These are phyloP conservation scores for Thunnus maccoyii DNA, from an alignment of 2,113 vertebrate species.

Conservation along the genomic window DNA sequence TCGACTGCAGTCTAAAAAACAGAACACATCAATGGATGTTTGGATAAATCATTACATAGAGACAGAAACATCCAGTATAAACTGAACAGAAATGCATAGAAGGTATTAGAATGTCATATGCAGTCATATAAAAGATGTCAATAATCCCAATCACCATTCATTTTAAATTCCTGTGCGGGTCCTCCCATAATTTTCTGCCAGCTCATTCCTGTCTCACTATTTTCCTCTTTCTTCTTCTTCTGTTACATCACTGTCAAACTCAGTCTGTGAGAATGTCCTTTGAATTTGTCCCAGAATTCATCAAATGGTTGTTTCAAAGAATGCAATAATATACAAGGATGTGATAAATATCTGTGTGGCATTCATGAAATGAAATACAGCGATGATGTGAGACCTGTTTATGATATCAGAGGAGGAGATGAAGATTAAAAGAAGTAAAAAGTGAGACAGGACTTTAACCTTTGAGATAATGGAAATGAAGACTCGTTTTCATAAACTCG, in stretches of 20 bases:
- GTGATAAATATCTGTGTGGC: slow-evolving; percentile 14
- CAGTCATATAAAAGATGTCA: background rate
- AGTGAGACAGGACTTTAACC: slow-evolving; percentile 5
- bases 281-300: slow-evolving; percentile 8
- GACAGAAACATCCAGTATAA: slow-evolving; percentile 6
- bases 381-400: slow-evolving; percentile 7
- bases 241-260: background rate
- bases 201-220: background rate
- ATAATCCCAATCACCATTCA: slow-evolving; percentile 12
- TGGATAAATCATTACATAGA: background rate
- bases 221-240: background rate
- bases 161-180: background rate
- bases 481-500: background rate
- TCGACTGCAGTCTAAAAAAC: slow-evolving; percentile 49
- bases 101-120: background rate
- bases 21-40: slow-evolving; percentile 13
- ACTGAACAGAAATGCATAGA: background rate
- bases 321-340: background rate
- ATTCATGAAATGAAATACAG: slow-evolving; percentile 2
- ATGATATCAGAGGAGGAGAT: slow-evolving; percentile 8
- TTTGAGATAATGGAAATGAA: background rate
- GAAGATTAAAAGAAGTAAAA: background rate
- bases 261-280: slow-evolving; percentile 19
- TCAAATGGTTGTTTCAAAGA: slow-evolving; percentile 15
- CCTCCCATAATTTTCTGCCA: slow-evolving; percentile 15